phyloP scores from a whole-genome alignment of 2,113 vertebrate genomes.

The Nothobranchius kuhntae region DNA sequence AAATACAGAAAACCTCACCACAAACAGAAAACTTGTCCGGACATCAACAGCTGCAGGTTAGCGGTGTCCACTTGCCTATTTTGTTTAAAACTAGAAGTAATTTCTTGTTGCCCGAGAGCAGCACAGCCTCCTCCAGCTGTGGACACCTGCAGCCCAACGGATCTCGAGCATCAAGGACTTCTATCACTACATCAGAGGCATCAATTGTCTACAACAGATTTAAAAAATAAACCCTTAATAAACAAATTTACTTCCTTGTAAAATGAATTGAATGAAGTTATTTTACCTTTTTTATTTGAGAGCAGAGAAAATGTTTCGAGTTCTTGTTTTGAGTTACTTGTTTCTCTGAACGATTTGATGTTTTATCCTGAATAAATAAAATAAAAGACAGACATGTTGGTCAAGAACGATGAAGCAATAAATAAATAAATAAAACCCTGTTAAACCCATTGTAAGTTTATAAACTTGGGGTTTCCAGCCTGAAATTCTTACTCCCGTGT shows the following conservation, averaged over 20 bases:
- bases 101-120: constrained; percentile 82
- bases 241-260: background rate
- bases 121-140: constrained; percentile 87
- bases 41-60: no score
- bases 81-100: constrained; percentile 91
- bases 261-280: background rate
- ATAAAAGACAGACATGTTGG: background rate
- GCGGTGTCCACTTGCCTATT: constrained; percentile 78
- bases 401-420: background rate
- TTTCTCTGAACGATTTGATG: constrained; percentile 44
- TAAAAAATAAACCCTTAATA: background rate
- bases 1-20: background rate
- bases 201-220: constrained; percentile 84
- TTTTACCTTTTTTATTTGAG: constrained; percentile 88
- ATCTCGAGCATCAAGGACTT: constrained; percentile 96
- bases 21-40: background rate
- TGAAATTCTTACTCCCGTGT: no score
- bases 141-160: constrained; percentile 91
- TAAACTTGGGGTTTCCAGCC: no score
- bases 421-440: no score
- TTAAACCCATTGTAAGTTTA: no score
- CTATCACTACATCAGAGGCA: constrained; percentile 87
- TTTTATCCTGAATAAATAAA: constrained; percentile 69
- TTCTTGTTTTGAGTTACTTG: constrained; percentile 66
- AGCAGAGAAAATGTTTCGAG: constrained; percentile 81